These are phyloP conservation scores for Trissolcus japonicus DNA, from an alignment of 2,888 invertebrate genomes.

Conservation along the genomic window DNA sequence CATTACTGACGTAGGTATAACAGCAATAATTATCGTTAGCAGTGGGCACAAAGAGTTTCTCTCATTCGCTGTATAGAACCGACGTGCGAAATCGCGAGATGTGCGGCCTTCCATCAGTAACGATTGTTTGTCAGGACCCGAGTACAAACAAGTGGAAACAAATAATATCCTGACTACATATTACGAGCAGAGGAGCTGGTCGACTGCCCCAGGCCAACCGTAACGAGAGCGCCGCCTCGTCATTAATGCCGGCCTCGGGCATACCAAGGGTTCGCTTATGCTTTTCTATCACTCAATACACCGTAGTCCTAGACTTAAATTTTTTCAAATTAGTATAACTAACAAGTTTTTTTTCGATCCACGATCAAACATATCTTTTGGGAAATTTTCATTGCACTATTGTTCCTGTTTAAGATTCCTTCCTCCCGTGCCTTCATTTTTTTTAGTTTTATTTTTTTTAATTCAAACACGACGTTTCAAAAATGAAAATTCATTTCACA, in stretches of 20 bases:
- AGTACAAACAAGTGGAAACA: constrained; percentile 73
- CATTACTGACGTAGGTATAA: constrained; percentile 70
- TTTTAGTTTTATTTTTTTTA: too few relatives aligned
- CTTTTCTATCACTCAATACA: background rate
- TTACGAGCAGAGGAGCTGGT: constrained; percentile 37
- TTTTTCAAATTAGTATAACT: constrained; percentile 11
- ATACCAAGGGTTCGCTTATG: constrained; percentile 43
- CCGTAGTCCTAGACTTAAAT: too few relatives aligned
- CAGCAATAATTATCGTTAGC: constrained; percentile 74
- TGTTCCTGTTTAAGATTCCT: background rate
- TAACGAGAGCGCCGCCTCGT: constrained; percentile 58
- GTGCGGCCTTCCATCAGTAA: constrained; percentile 33
- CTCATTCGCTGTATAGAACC: constrained; percentile 51
- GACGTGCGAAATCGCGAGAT: constrained; percentile 47
- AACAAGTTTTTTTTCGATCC: background rate
- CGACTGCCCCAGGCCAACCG: constrained; percentile 55
- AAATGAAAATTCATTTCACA: too few relatives aligned
- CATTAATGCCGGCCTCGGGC: constrained; percentile 60
- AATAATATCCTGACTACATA: constrained; percentile 74
- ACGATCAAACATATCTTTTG: background rate
- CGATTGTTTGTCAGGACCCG: constrained; percentile 69
- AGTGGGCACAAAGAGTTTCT: constrained; percentile 64
- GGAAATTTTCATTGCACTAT: too few relatives aligned
- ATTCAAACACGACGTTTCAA: too few relatives aligned
- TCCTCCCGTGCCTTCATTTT: too few relatives aligned